Evolutionary conservation across 2,888 invertebrate species (phyloP), one percentile per base, ranked within the genome.

Genomic region (Capitulum mitella): DNA sequence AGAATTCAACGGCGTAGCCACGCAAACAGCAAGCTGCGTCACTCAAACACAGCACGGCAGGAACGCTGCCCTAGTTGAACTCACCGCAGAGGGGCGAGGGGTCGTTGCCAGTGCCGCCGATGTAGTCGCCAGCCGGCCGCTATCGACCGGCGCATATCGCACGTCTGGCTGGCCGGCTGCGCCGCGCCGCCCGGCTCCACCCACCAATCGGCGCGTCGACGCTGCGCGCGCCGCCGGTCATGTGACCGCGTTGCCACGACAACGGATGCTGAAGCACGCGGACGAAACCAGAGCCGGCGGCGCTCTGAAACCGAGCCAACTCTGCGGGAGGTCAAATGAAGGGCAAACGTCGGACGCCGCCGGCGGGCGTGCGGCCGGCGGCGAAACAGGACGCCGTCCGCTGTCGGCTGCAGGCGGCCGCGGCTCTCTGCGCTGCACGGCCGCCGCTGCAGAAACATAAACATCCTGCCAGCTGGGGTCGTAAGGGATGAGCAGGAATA

Each of bases 241-340:
- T 40, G 40, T 70, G 70, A 70, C 70, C 70, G 40, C 40, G 70
- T 70, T 70, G 70, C 70, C 70, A 37, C 37, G 70, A 26, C 70
- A 70, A 70, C 40, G 70, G 70, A 70, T 70, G 70, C 70, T 70
- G 70, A 70, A 40, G 70, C 70, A 70, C 37, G 70, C 70, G 40
- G 70, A 34, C 70, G 70, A 70, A 70, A 70, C 70, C 40, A 26
- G 40, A 70, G 40, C 70, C 70, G 40, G 40, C 70, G 70, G 34
- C 70, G 70, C 8, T 37, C 70, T 70, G 70, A 70, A 37, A 70
- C 40, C 37, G 70, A 70, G 70, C 70, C 70, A 70, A 70, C 70
- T 70, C 70, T 0, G 70, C 34, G 37, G 70, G 64, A 70, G 70
- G 70, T 70, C 70, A 40, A 12, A 40, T 37, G 70, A 70, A 70